Conservation (phyloP, 92 coral and sea anemone genomes). For the Heliopora coerulea region DNA sequence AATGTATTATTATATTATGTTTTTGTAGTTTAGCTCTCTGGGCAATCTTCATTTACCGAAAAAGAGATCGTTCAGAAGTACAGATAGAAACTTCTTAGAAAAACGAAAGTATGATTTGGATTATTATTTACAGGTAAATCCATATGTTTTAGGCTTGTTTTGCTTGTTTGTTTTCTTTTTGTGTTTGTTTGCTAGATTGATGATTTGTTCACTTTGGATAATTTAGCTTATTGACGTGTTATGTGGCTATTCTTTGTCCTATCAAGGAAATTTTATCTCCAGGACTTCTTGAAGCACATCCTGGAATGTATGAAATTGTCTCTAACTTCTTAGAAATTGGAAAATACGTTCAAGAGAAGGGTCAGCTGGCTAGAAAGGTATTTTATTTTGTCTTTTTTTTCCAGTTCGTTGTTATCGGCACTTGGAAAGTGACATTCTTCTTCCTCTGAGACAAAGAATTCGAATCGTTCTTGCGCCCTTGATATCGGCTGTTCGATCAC, state of each 20-base stretch:
- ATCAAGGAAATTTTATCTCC: constrained; percentile 71
- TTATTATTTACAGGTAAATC: constrained; percentile 74
- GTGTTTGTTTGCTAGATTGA: background rate
- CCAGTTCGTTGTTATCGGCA: too few species aligned
- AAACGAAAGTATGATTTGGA: constrained; percentile 84
- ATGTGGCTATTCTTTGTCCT: background rate
- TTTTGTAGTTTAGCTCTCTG: constrained; percentile 67
- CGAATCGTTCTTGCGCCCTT: too few species aligned
- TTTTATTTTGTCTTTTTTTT: constrained; percentile 6
- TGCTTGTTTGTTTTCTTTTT: background rate
- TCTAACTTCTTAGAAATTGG: constrained; percentile 83
- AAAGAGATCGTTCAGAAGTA: constrained; percentile 86
- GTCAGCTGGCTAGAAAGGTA: constrained; percentile 96
- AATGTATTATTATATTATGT: background rate
- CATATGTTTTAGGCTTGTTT: background rate
- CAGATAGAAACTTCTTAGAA: constrained; percentile 89
- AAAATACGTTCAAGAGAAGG: constrained; percentile 87
- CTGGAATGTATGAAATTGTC: constrained; percentile 88
- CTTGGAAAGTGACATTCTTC: too few species aligned
- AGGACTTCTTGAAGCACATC: constrained; percentile 66
- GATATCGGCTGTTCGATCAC: too few species aligned
- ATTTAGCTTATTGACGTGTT: background rate
- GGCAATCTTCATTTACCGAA: constrained; percentile 79
- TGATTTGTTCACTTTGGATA: background rate
- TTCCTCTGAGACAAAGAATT: too few species aligned